Evolutionary conservation across 2,797 vertebrate genomes (phyloP).

Genomic region (Rhinoraja longicauda): DNA sequence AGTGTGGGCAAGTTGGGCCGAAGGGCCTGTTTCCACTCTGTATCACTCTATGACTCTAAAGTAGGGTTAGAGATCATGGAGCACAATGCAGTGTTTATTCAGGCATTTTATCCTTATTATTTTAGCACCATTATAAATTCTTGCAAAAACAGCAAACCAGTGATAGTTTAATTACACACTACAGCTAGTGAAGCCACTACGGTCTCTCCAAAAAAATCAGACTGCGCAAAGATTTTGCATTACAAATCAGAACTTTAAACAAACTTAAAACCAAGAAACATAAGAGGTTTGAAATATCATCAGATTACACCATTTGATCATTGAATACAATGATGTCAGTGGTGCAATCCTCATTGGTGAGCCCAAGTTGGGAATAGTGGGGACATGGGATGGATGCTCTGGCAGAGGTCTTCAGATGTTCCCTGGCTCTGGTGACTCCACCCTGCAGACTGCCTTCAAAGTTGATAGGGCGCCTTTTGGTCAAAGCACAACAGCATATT

Average conservation of each 20-base stretch:
- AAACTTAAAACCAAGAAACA: background rate
- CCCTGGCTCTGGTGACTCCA: too few relatives aligned
- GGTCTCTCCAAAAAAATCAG: background rate
- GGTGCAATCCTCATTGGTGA: too few relatives aligned
- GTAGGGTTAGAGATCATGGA: background rate
- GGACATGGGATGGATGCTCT: too few relatives aligned
- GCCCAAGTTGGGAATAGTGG: too few relatives aligned
- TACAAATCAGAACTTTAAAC: background rate
- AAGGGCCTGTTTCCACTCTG: too few relatives aligned
- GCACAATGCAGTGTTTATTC: background rate
- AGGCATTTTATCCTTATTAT: background rate
- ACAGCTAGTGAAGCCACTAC: background rate
- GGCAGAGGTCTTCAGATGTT: too few relatives aligned
- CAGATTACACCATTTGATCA: too few relatives aligned
- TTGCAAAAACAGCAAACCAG: background rate
- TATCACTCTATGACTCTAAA: background rate
- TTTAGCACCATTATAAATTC: background rate
- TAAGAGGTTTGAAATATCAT: background rate
- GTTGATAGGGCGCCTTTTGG: too few relatives aligned
- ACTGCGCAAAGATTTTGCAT: background rate
- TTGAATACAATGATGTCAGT: too few relatives aligned
- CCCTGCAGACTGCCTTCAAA: too few relatives aligned
- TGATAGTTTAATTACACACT: background rate
- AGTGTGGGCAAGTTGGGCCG: too few relatives aligned
- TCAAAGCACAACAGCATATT: too few relatives aligned